Percentiles rank a stretch among this genome's conserved stretches.
phyloP scores from a whole-genome alignment of 2,888 invertebrate genomes.

The Onthophagus sagittarius region DNA sequence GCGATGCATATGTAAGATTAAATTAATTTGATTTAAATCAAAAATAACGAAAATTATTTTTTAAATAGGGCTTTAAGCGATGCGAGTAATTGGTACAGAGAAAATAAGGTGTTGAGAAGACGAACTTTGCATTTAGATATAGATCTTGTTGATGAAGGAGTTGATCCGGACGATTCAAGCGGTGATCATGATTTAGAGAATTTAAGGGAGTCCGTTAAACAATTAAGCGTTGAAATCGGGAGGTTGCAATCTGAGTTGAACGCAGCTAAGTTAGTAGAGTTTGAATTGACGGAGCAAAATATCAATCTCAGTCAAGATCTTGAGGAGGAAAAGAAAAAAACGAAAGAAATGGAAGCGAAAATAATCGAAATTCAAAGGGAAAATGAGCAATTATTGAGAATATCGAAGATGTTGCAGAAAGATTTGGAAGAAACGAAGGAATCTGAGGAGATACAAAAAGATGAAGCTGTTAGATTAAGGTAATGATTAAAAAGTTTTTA shows the following conservation, averaged over 20 bases:
- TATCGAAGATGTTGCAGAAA: conserved; percentile 63
- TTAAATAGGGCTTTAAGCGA: conserved; percentile 61
- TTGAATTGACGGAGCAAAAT: conserved; percentile 65
- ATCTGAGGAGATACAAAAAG: conserved; percentile 60
- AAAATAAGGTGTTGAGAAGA: conserved; percentile 68
- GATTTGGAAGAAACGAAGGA: conserved; percentile 61
- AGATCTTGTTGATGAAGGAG: conserved; percentile 54
- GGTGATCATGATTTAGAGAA: conserved; percentile 65
- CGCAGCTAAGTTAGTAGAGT: conserved; percentile 62
- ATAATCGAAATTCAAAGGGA: conserved; percentile 51
- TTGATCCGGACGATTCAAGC: conserved; percentile 51
- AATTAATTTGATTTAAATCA: neutral
- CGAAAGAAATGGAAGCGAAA: conserved; percentile 54
- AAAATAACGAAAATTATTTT: neutral
- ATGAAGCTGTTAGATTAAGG: conserved; percentile 53
- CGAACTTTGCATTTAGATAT: conserved; percentile 63
- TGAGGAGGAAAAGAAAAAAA: conserved; percentile 51
- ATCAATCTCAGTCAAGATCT: conserved; percentile 56
- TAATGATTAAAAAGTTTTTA: no score
- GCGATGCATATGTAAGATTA: conserved; percentile 64
- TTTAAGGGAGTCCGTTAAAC: conserved; percentile 62
- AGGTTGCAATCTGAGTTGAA: conserved; percentile 64
- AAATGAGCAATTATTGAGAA: conserved; percentile 61
- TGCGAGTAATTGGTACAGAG: conserved; percentile 71
- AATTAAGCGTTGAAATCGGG: conserved; percentile 62